Conservation (phyloP, 2,888 invertebrate species). For the Pollenia amentaria region DNA sequence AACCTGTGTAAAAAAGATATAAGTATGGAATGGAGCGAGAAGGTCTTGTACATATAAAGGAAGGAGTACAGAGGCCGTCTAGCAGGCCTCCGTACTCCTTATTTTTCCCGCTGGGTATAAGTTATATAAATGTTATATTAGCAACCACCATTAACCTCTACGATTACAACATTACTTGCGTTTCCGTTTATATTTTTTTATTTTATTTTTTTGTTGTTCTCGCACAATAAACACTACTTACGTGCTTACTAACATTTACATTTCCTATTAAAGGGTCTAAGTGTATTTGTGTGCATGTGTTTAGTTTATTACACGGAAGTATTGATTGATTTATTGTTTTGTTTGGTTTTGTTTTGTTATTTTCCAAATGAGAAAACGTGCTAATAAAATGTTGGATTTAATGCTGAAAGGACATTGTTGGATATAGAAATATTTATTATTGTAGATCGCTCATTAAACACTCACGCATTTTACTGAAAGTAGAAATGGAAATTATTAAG, state of each 20-base stretch:
- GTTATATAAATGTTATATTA: slow-evolving; percentile 43
- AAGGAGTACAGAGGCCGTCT: too few relatives aligned
- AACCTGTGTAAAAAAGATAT: too few relatives aligned
- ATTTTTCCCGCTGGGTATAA: too few relatives aligned
- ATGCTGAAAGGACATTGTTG: neutral
- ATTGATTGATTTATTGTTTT: slow-evolving; percentile 63
- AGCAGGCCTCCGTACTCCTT: too few relatives aligned
- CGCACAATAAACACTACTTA: slow-evolving; percentile 5
- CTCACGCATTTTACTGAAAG: neutral
- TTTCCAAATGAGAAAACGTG: slow-evolving; percentile 43
- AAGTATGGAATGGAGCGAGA: too few relatives aligned
- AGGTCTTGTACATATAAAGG: too few relatives aligned
- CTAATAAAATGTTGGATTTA: slow-evolving; percentile 25
- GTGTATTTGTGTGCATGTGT: neutral
- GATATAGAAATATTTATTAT: slow-evolving; percentile 3
- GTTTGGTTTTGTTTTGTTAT: slow-evolving; percentile 48
- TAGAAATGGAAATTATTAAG: neutral
- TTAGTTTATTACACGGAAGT: slow-evolving; percentile 47
- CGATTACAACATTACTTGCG: slow-evolving; percentile 59
- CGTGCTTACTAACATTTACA: neutral
- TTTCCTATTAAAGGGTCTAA: too few relatives aligned
- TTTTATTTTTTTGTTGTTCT: neutral
- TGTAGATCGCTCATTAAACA: neutral
- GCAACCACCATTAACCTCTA: slow-evolving; percentile 42
- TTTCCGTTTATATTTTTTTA: slow-evolving; percentile 53